These are phyloP conservation scores for Parasteatoda tepidariorum DNA, from an alignment of 1,140 invertebrate species.

Conservation along the genomic window DNA sequence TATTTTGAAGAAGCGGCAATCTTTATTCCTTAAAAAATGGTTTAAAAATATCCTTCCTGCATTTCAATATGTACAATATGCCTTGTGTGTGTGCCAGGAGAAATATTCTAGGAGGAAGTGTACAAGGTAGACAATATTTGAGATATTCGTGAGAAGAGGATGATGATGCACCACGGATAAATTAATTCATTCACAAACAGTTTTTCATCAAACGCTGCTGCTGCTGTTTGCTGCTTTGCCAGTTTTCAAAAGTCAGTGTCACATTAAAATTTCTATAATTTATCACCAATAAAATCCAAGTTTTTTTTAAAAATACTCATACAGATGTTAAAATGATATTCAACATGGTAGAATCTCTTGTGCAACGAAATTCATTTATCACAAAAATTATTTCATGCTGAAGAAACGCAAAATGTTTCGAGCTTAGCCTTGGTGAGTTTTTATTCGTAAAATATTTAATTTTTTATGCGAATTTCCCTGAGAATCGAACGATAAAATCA, in stretches of 20 bases:
- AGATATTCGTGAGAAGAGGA: neutral
- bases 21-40: conserved; percentile 57
- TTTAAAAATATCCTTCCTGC: conserved; percentile 56
- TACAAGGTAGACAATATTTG: conserved; percentile 2
- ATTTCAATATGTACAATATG: conserved; percentile 52
- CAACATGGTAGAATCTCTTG: no score
- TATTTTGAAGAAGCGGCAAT: conserved; percentile 42
- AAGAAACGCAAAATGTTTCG: no score
- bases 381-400: no score
- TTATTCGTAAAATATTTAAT: no score
- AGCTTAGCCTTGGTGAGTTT: no score
- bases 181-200: neutral
- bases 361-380: no score
- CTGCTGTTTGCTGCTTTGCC: no score
- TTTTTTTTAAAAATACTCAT: neutral
- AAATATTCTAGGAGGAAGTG: neutral
- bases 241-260: no score
- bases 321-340: neutral
- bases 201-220: neutral
- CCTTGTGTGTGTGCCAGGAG: conserved; percentile 32
- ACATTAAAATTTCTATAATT: neutral
- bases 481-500: no score
- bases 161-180: conserved; percentile 1
- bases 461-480: no score
- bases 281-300: neutral